These are phyloP conservation scores for Oryzias woworae DNA, from an alignment of 2,113 vertebrate species.

Conservation along the genomic window DNA sequence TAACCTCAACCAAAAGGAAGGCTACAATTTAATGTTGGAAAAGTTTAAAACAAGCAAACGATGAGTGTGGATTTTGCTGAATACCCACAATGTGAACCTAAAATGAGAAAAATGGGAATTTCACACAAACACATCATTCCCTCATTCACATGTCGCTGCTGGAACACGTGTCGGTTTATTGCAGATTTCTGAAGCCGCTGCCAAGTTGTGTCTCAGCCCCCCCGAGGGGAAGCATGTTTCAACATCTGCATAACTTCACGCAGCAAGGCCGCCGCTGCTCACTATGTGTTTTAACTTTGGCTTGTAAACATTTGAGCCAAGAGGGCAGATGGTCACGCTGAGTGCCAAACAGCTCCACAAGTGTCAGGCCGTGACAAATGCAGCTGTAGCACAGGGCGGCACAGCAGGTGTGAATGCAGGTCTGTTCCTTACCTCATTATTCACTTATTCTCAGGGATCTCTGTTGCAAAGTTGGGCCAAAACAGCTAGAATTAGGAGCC, in stretches of 20 bases:
- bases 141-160: slow-evolving; percentile 13
- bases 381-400: slow-evolving; percentile 38
- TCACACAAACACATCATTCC: slow-evolving; percentile 14
- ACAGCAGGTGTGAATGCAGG: slow-evolving; percentile 46
- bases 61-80: neutral
- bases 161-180: slow-evolving; percentile 46
- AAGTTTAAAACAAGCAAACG: slow-evolving; percentile 34
- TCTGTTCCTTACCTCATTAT: slow-evolving; percentile 47
- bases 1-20: slow-evolving; percentile 19
- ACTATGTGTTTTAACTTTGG: slow-evolving; percentile 46
- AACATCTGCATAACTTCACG: slow-evolving; percentile 62
- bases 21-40: slow-evolving; percentile 31
- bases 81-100: slow-evolving; percentile 18
- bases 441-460: slow-evolving; percentile 22
- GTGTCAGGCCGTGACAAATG: slow-evolving; percentile 35
- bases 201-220: slow-evolving; percentile 43
- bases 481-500: slow-evolving; percentile 1
- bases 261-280: slow-evolving; percentile 37
- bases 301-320: slow-evolving; percentile 63
- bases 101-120: slow-evolving; percentile 6
- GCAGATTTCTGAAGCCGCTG: slow-evolving; percentile 23
- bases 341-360: slow-evolving; percentile 42
- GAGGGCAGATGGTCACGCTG: slow-evolving; percentile 44
- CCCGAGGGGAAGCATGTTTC: slow-evolving; percentile 55
- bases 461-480: slow-evolving; percentile 12